phyloP scores from a whole-genome alignment of 1,140 invertebrate species.

The Wiebesia pumilae region DNA sequence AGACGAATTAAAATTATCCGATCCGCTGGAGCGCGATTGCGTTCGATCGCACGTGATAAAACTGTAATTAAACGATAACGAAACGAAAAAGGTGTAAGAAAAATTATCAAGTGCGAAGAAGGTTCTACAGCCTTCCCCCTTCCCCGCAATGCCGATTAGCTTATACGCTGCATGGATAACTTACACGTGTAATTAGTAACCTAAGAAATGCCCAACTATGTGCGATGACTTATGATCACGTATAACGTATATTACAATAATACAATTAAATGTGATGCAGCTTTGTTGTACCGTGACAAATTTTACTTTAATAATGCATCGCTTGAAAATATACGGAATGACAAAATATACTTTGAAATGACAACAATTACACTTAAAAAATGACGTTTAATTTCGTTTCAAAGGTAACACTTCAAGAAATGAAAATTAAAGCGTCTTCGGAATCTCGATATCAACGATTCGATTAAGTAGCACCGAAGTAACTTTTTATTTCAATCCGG shows the following conservation, averaged over 20 bases:
- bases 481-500: no score
- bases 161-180: background rate
- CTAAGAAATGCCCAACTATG: background rate
- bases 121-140: background rate
- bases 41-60: background rate
- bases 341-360: background rate
- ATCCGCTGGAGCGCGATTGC: background rate
- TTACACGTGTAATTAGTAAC: conserved; percentile 2
- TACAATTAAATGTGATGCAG: background rate
- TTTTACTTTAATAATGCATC: background rate
- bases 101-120: background rate
- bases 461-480: no score
- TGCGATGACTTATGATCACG: background rate
- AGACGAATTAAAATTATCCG: background rate
- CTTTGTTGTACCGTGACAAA: background rate
- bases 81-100: background rate
- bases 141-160: conserved; percentile 1
- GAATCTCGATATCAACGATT: no score
- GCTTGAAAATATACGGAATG: background rate
- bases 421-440: no score
- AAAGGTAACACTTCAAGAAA: no score
- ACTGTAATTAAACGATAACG: conserved; percentile 3
- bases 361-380: no score
- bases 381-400: no score
- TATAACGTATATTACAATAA: background rate